These are phyloP conservation scores for Chunga burmeisteri DNA, from an alignment of 2,113 vertebrate genomes.

Conservation along the genomic window DNA sequence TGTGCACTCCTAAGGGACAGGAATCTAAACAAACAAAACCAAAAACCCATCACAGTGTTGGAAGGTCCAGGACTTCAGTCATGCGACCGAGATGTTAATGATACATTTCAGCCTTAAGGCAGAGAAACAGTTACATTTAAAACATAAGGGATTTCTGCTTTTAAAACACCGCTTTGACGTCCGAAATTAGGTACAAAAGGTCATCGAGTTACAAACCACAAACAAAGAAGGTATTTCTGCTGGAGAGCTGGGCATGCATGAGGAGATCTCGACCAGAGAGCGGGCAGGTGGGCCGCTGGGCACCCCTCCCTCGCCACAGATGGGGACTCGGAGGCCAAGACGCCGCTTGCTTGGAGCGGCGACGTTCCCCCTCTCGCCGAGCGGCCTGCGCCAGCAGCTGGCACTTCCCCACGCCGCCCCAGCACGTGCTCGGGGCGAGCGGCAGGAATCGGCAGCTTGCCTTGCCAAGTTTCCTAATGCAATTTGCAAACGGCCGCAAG, in stretches of 20 bases:
- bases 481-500: neutral
- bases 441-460: neutral
- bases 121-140: slow-evolving; percentile 45
- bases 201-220: neutral
- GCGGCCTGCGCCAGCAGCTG: neutral
- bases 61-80: slow-evolving; percentile 65
- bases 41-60: slow-evolving; percentile 65
- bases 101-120: slow-evolving; percentile 70
- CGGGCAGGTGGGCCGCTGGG: neutral
- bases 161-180: neutral
- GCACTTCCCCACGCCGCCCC: neutral
- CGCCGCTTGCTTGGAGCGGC: fast-evolving
- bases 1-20: slow-evolving; percentile 49
- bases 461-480: neutral
- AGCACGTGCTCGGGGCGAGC: neutral
- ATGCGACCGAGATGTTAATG: slow-evolving; percentile 5
- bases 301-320: neutral
- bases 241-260: neutral
- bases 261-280: neutral
- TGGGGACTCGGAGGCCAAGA: neutral
- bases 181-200: neutral
- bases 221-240: neutral
- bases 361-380: neutral
- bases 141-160: neutral
- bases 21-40: slow-evolving; percentile 48